Conservation (phyloP, 2,888 invertebrate species). For the Venusia cambrica region DNA sequence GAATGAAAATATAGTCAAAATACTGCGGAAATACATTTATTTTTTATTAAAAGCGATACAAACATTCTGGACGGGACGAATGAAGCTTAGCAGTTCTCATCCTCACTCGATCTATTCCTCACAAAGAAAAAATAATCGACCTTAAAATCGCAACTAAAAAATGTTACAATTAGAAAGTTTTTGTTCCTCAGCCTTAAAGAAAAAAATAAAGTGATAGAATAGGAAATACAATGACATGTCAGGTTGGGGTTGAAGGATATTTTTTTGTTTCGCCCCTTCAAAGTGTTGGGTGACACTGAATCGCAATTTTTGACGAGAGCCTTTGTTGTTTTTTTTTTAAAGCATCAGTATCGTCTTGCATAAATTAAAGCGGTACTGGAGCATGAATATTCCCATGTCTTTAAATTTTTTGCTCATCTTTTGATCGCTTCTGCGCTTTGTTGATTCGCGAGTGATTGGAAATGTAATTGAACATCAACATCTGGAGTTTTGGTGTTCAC, state of each 20-base stretch:
- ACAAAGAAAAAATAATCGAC: conserved; percentile 71
- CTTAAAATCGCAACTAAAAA: conserved; percentile 74
- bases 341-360: conserved; percentile 76
- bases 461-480: conserved; percentile 43
- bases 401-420: conserved; percentile 45
- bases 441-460: conserved; percentile 35
- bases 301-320: conserved; percentile 72
- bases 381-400: conserved; percentile 77
- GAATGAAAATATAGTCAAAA: too few species aligned
- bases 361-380: conserved; percentile 71
- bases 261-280: conserved; percentile 51
- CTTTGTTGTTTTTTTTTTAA: conserved; percentile 58
- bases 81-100: conserved; percentile 49
- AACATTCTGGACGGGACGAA: too few species aligned
- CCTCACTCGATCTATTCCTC: conserved; percentile 42
- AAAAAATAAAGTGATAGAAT: conserved; percentile 75
- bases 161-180: conserved; percentile 78
- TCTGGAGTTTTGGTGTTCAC: conserved; percentile 5
- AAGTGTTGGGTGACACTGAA: conserved; percentile 73
- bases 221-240: conserved; percentile 73
- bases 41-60: too few species aligned
- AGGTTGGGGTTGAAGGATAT: conserved; percentile 65
- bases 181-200: conserved; percentile 64
- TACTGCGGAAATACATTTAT: too few species aligned
- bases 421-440: conserved; percentile 28